Base-by-base conservation (phyloP, 2,113 vertebrate species). In the Spermophilus dauricus region DNA sequence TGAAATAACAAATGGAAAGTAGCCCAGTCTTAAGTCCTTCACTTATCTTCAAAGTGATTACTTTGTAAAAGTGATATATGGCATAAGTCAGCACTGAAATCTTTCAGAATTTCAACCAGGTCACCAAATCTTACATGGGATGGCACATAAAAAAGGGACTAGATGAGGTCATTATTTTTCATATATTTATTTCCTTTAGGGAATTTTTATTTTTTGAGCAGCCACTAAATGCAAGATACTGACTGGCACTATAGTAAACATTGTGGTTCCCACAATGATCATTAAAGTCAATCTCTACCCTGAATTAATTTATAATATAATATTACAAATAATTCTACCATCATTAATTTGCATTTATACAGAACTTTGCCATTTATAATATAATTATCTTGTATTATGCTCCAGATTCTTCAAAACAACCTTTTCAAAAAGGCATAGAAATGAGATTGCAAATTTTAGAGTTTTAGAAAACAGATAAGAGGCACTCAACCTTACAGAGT, bases 1-100 rank as follows among this genome's bases (percentile, higher is more conserved):
- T 78, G 76, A 94, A 97, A 80, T 83, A 95, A 86, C 51, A 97
- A 92, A 92, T 76, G 37, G 63, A 92, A 84, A 92, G 45, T 65
- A 95, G 17, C 2, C 42, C 37, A 75, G 24, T 80, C 61, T 92
- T 24, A 69, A 84, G 80, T 76, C 69, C 56, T 87, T 87, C 63
- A 76, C 42, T 93, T 86, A 94, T 73, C 72, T 89, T 91, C 86
- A 78, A 63, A 90, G 75, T 65, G 80, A 67, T 77, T 95, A 83
- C 58, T 94, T 70, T 51, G 5, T 73, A 89, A 61, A 94, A 85
- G 8, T 18, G 20, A 96, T 32, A 75, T 34, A 88, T 6, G 67
- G 26, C 17, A 45, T 56, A 56, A 87, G 37, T 92, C 30, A 84
- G 56, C 67, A 80, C 24, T 75, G 80, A 94, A 85, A 87, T 86